Evolutionary conservation across 2,797 vertebrate genomes (phyloP), one percentile per base, ranked within the genome.

Genomic region (Lophius americanus): DNA sequence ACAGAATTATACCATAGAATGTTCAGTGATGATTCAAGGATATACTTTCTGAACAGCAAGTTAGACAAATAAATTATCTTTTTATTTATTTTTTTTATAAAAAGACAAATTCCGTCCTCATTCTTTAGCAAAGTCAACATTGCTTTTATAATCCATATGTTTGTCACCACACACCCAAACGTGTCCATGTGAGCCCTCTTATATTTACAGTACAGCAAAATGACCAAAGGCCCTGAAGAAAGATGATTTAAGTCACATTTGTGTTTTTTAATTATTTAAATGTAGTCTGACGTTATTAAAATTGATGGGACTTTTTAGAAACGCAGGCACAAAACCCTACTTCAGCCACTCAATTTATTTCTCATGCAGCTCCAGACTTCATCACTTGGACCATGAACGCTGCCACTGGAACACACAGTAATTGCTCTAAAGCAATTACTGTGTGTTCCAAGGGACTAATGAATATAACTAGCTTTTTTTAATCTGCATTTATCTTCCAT

Each of bases 351-450:
- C 85, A 84, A 60, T 90, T 23, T 87, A 83, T 59, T 64, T 82
- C 69, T 83, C 57, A 52, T 80, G 75, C 70, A 70, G 75, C 84
- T 69, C 63, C 60, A 49, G 77, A 85, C 83, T 85, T 90, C 85
- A 85, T 85, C 83, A 79, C 82, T 41, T 60, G 72, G 70, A 70
- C 71, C 67, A 81, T 78, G 85, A 89, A 84, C 42, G 78, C 81
- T 79, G 74, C 69, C 77, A 67, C 84, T 91, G 89, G 89, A 89
- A 87, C 78, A 87, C 84, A 23, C 23, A 23, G 23, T 23, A 23
- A 23, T 23, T 23, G 23, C 82, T 84, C 70, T 90, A 91, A 91
- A 81, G 73, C 74, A 88, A 88, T 91, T 91, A 90, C 81, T 80
- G 55, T 65, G 58, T 66, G 55, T 73, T 85, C 66, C n/a, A 42